Conservation (phyloP, 2,113 vertebrate genomes). For the Paraplagusia blochii region DNA sequence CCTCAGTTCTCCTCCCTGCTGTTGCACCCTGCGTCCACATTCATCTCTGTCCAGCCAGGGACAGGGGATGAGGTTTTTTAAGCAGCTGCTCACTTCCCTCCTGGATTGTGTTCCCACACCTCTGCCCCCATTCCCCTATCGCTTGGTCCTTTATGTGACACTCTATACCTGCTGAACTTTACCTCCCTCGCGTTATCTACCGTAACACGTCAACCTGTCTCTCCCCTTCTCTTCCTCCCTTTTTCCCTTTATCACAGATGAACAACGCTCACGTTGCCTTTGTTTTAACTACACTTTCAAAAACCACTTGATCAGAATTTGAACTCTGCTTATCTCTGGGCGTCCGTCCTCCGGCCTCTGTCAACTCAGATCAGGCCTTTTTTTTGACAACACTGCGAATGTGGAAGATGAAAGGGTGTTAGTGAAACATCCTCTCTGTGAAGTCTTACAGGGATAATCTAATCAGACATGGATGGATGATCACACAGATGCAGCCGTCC, state of each 20-base stretch:
- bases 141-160: conserved; percentile 57
- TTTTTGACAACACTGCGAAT: conserved; percentile 7
- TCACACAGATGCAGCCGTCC: conserved; percentile 28
- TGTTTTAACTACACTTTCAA: not conserved
- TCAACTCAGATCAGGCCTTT: not conserved
- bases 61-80: conserved; percentile 63
- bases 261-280: conserved; percentile 22
- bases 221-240: conserved; percentile 37
- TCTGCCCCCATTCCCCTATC: conserved; percentile 43
- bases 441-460: conserved; percentile 43
- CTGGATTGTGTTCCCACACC: conserved; percentile 63
- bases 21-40: conserved; percentile 18
- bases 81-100: conserved; percentile 44
- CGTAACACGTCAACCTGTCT: conserved; percentile 38
- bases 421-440: conserved; percentile 27
- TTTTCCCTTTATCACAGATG: conserved; percentile 27
- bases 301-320: not conserved
- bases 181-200: conserved; percentile 56
- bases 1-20: conserved; percentile 4
- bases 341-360: conserved; percentile 50
- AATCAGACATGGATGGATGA: conserved; percentile 46
- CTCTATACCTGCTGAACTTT: conserved; percentile 60
- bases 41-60: conserved; percentile 21
- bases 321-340: conserved; percentile 27
- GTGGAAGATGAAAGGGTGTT: conserved; percentile 33